These are phyloP conservation scores for Oncorhynchus mykiss DNA, from an alignment of 2,113 vertebrate genomes.

Conservation along the genomic window DNA sequence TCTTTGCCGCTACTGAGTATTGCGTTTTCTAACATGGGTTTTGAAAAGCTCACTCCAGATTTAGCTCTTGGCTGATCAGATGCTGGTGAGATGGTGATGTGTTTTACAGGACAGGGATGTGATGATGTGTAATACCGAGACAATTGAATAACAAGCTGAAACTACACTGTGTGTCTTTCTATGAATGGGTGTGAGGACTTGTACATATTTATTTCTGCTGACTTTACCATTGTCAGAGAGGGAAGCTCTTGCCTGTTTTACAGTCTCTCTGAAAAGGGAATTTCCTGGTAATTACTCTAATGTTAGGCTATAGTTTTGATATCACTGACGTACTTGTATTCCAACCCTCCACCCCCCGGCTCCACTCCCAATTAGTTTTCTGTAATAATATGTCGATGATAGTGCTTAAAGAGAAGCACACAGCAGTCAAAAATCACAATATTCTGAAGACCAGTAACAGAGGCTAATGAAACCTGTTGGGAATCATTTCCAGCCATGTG, in stretches of 20 bases:
- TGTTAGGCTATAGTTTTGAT: not conserved
- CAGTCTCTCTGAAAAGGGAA: not conserved
- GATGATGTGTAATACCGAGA: too few relatives aligned
- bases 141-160: too few relatives aligned
- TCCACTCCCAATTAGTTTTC: not conserved
- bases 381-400: not conserved
- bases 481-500: constrained; percentile 49
- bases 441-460: constrained; percentile 33
- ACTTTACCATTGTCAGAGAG: not conserved
- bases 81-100: too few relatives aligned
- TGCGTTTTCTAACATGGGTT: too few relatives aligned
- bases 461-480: constrained; percentile 20
- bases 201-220: too few relatives aligned
- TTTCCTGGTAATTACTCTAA: not conserved
- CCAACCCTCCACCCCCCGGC: not conserved
- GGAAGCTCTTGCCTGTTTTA: not conserved
- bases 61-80: too few relatives aligned
- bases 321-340: not conserved
- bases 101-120: too few relatives aligned
- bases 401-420: constrained; percentile 35
- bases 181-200: too few relatives aligned
- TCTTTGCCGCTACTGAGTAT: too few relatives aligned
- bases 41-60: not conserved
- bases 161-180: too few relatives aligned
- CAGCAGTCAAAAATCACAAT: constrained; percentile 2